These are phyloP conservation scores for Trachythela sp. DNA, from an alignment of 64 coral and sea anemone species.

Conservation along the genomic window DNA sequence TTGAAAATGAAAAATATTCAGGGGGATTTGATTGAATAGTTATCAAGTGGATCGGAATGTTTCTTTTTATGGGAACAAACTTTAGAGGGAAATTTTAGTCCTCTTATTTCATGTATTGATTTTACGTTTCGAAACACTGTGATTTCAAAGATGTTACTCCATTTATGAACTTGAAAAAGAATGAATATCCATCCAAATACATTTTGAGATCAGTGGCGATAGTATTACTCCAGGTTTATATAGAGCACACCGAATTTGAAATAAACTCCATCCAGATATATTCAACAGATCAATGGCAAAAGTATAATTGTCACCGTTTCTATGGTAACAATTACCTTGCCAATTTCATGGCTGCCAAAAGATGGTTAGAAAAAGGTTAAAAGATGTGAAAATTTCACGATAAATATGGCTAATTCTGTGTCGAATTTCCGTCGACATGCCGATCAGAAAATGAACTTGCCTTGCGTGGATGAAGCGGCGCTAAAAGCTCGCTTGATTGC, in stretches of 20 bases:
- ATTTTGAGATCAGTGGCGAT: background rate
- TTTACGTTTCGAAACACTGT: too few species aligned
- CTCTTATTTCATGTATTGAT: too few species aligned
- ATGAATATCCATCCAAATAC: background rate
- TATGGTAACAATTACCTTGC: background rate
- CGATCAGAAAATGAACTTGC: constrained; percentile 31
- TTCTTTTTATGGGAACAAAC: too few species aligned
- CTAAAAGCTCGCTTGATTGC: constrained; percentile 83
- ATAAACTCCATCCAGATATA: background rate
- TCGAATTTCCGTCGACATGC: background rate
- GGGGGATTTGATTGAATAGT: too few species aligned
- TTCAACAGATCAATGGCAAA: background rate
- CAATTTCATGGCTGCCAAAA: background rate
- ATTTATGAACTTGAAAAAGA: too few species aligned
- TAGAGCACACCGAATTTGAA: background rate
- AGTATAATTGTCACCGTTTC: background rate
- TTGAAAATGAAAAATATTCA: too few species aligned
- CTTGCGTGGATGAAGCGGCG: constrained; percentile 86
- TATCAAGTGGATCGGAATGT: too few species aligned
- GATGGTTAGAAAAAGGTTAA: background rate
- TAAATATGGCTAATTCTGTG: background rate
- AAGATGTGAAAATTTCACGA: background rate
- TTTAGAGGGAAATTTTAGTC: too few species aligned
- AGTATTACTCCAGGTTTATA: background rate
- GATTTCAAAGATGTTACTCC: too few species aligned